Evolutionary conservation across 2,797 vertebrate genomes (phyloP).

Genomic region (Liasis olivaceus): DNA sequence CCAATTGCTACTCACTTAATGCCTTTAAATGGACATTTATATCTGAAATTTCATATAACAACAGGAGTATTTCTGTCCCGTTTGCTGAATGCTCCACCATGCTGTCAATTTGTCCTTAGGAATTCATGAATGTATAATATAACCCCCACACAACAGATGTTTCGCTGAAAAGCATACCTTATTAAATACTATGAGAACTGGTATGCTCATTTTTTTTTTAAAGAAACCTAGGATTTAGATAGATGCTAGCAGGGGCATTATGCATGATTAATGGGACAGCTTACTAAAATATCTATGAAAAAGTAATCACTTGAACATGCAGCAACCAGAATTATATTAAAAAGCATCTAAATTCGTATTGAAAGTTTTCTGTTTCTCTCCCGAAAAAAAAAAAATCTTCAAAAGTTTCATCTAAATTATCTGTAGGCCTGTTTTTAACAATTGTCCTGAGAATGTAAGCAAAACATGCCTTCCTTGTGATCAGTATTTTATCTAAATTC

Average conservation of each 20-base stretch:
- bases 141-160: neutral
- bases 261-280: slow-evolving; percentile 3
- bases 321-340: neutral
- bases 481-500: neutral
- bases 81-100: neutral
- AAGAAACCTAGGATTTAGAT: neutral
- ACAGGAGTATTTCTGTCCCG: neutral
- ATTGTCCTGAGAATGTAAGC: too few species aligned
- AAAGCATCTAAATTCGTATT: neutral
- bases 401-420: neutral
- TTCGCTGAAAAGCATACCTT: slow-evolving; percentile 17
- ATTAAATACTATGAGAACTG: slow-evolving; percentile 7
- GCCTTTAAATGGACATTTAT: neutral
- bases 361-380: neutral
- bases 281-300: neutral
- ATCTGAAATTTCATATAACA: neutral
- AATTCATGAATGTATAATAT: slow-evolving; percentile 11
- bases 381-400: neutral
- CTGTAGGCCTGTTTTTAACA: neutral
- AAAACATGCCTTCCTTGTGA: neutral
- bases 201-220: neutral
- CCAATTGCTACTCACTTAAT: neutral
- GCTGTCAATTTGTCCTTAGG: slow-evolving; percentile 8
- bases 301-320: neutral
- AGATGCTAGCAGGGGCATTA: slow-evolving; percentile 7